These are phyloP conservation scores for Apocrypta bakeri DNA, from an alignment of 1,140 invertebrate species.

Conservation along the genomic window DNA sequence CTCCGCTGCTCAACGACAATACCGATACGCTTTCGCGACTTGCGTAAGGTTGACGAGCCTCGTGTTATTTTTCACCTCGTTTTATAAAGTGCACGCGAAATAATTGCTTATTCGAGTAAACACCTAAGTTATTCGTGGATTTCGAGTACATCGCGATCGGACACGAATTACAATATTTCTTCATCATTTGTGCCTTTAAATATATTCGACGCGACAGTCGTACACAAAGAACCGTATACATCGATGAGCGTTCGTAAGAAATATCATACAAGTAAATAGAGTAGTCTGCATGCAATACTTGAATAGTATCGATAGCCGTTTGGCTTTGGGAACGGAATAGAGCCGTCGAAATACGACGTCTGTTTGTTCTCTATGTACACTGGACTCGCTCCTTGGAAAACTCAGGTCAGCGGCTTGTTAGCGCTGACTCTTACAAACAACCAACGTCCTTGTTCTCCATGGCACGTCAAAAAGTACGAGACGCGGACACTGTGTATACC, in stretches of 20 bases:
- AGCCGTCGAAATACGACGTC: not conserved
- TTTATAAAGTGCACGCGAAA: no score
- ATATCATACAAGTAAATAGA: no score
- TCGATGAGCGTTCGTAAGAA: no score
- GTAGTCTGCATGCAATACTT: not conserved
- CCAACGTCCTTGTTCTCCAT: not conserved
- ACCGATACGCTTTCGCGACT: conserved; percentile 3
- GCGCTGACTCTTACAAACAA: not conserved
- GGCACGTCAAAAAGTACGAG: not conserved
- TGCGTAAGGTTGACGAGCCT: conserved; percentile 16
- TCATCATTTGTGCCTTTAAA: no score
- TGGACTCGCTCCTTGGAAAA: not conserved
- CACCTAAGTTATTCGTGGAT: no score
- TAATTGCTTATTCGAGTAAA: no score
- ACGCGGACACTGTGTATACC: not conserved
- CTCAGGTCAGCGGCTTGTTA: not conserved
- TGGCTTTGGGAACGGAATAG: not conserved
- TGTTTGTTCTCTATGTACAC: not conserved
- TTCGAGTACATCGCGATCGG: no score
- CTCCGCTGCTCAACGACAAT: not conserved
- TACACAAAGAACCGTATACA: no score
- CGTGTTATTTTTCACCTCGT: not conserved
- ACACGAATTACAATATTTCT: not conserved
- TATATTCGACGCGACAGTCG: no score
- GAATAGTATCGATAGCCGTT: not conserved